Evolutionary conservation across 2,113 vertebrate species (phyloP).

Genomic region (Plecotus auritus): DNA sequence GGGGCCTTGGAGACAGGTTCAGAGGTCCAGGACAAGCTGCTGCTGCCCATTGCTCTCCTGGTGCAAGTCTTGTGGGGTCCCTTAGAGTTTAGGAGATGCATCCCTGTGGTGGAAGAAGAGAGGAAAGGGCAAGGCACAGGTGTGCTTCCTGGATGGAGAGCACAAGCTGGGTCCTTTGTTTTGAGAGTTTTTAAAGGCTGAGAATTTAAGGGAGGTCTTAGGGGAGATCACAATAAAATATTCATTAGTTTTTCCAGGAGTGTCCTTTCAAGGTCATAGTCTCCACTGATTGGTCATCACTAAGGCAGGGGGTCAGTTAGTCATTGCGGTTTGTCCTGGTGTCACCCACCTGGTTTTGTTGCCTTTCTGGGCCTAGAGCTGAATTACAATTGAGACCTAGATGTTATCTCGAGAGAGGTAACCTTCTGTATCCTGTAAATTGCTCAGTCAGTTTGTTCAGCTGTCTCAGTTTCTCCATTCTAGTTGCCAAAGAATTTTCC

Average conservation of each 20-base stretch:
- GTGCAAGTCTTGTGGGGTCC: not conserved
- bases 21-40: not conserved
- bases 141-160: not conserved
- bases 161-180: not conserved
- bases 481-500: not conserved
- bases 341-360: not conserved
- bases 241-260: not conserved
- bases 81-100: not conserved
- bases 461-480: not conserved
- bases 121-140: not conserved
- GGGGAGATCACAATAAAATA: not conserved
- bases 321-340: not conserved
- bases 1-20: not conserved
- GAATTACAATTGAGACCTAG: not conserved
- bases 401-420: not conserved
- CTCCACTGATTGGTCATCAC: not conserved
- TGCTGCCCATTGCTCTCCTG: not conserved
- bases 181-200: not conserved
- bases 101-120: not conserved
- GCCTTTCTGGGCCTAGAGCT: not conserved
- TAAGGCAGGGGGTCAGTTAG: not conserved
- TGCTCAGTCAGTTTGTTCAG: not conserved
- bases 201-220: not conserved
- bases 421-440: not conserved
- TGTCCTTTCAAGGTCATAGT: not conserved